phyloP scores from a whole-genome alignment of 2,797 vertebrate genomes.

The Pygocentrus nattereri region DNA sequence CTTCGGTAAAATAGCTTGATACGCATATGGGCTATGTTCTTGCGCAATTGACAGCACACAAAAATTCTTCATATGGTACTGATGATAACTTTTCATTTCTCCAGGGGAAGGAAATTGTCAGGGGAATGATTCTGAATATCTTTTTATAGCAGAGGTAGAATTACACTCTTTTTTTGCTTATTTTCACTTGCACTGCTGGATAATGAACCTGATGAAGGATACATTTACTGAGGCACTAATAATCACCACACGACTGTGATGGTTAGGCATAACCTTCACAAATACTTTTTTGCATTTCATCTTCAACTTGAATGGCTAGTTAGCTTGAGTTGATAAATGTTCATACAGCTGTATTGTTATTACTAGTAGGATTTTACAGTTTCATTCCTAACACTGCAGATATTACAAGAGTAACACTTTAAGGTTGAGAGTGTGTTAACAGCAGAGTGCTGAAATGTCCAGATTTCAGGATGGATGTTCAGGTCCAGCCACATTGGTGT shows the following conservation, averaged over 20 bases:
- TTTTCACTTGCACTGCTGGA: conserved; percentile 31
- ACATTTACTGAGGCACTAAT: conserved; percentile 38
- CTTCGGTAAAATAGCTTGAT: conserved; percentile 45
- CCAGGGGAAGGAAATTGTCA: conserved; percentile 8
- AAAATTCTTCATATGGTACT: conserved; percentile 37
- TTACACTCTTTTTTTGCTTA: conserved; percentile 16
- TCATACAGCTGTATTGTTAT: background rate
- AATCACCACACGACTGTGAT: conserved; percentile 19
- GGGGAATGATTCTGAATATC: conserved; percentile 21
- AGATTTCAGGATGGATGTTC: conserved; percentile 32
- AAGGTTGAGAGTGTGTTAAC: conserved; percentile 15
- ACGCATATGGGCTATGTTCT: conserved; percentile 45
- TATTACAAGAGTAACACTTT: background rate
- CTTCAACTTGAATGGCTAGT: background rate
- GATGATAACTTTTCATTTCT: conserved; percentile 32
- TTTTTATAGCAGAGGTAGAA: conserved; percentile 23
- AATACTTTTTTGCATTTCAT: background rate
- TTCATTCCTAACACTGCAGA: background rate
- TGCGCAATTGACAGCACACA: conserved; percentile 39
- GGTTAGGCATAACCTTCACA: background rate
- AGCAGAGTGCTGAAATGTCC: background rate
- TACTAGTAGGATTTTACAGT: background rate
- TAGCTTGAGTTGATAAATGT: conserved; percentile 2
- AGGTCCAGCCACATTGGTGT: conserved; percentile 30
- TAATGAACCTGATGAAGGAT: conserved; percentile 44